Base-by-base conservation (phyloP, 2,797 vertebrate genomes). In the Paguma larvata region DNA sequence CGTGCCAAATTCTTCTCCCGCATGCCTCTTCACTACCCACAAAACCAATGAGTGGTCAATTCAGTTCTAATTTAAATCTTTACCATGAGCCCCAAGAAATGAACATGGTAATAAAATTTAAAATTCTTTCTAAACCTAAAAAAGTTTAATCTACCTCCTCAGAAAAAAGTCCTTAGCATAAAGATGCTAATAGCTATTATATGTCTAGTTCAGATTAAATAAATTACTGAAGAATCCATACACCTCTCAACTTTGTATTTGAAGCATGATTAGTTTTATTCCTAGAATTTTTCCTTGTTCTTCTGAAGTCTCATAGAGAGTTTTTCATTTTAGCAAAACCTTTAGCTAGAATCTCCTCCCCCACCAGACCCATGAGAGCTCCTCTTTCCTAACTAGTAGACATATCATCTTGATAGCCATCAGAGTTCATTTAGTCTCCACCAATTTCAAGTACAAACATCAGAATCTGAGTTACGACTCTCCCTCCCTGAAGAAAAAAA, bases 261-360 rank as follows among this genome's bases (percentile, higher is more conserved):
- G 53, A 88, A 88, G 18, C 44, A 65, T 41, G 21, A 27, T 70
- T 92, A 73, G 11, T 59, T 97, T 94, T 80, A 89, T 32, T 44
- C 21, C 48, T 85, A 91, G 19, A 38, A 23, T 62, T 95, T 92
- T 91, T 65, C 65, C 67, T 93, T 85, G 94, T 83, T 85, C 62
- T 86, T 83, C 82, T 63, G 75, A 94, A 95, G 59, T 14, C 38
- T 94, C 62, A 67, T 34, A 75, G 75, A 92, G 62, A 90, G 44
- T 78, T 75, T 92, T 84, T 92, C 59, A 86, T 46, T 91, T 90
- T 91, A 94, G 51, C 48, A 97, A 95, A 94, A 95, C 73, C 85
- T 93, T 89, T 63, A 95, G 34, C 70, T 84, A 93, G 80, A 84
- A 91, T 67, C 62, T 30, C 51, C 53, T 79, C 44, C 63, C n/a